Base-by-base conservation (phyloP, 1,140 invertebrate species). In the Sitophilus oryzae region DNA sequence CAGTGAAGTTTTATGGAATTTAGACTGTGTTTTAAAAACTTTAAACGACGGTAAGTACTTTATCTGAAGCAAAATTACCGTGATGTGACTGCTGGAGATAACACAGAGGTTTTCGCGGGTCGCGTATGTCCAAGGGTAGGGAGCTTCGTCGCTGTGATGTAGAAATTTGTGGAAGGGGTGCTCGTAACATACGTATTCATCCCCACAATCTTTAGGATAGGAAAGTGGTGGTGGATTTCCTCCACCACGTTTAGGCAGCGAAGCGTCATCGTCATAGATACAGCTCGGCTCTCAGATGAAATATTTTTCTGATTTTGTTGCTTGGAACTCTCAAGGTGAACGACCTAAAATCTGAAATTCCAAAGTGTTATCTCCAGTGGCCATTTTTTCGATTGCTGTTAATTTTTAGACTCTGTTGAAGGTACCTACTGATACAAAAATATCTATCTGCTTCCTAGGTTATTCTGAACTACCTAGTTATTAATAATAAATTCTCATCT, bases 161-260 rank as follows among this genome's bases (percentile, higher is more conserved):
- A 64, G 64, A 69, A 66, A 66, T 69, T 67, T 64, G 70, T 72
- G 69, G 70, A 71, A 72, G 70, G 70, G 70, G 70, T 72, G 70
- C 63, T 65, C 69, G 47, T 54, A 63, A 59, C 60, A 62, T 69
- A 67, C 68, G 65, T 65, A 66, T 71, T 71, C 68, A 71, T 71
- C 70, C 70, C 70, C 68, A 71, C 68, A 69, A 66, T 67, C 65
- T 67, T 68, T 67, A 66, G 64, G 63, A 56, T 67, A 66, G 64
- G 63, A 56, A 56, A 56, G 54, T 68, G 53, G 53, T 60, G 52
- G 53, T 53, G 47, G 58, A 60, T 63, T 71, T 59, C 68, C 67
- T 68, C 68, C 70, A 70, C 70, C 67, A 70, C 67, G 61, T 66
- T 59, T 44, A 40, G 20, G 50, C 37, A 25, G 34, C 58, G 60